Percentiles rank a stretch among this genome's conserved stretches.
phyloP scores from a whole-genome alignment of 2,888 invertebrate species.

The Pristionchus exspectatus region DNA sequence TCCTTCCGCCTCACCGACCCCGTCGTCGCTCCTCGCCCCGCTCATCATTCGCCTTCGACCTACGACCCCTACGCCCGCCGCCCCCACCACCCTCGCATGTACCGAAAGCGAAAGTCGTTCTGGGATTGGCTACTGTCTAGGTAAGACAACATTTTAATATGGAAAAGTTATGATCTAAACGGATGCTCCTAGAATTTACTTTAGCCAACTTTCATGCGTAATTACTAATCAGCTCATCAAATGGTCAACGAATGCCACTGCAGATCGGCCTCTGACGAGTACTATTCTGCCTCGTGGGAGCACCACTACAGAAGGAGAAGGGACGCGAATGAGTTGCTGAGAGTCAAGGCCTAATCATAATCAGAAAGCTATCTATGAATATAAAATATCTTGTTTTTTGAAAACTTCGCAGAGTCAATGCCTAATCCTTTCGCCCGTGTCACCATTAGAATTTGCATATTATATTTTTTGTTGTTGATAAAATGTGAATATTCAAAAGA shows the following conservation, averaged over 20 bases:
- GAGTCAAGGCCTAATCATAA: neutral
- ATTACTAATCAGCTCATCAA: neutral
- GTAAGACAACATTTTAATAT: neutral
- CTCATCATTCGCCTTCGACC: neutral
- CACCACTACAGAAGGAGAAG: conserved; percentile 2
- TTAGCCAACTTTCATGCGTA: no score
- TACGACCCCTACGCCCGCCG: neutral
- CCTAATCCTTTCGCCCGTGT: no score
- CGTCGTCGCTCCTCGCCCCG: neutral
- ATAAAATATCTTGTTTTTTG: no score
- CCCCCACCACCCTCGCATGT: neutral
- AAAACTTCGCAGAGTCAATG: no score
- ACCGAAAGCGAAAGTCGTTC: neutral
- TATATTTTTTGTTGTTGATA: no score
- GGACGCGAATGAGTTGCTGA: neutral
- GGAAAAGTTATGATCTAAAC: no score
- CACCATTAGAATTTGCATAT: no score
- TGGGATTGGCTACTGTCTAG: neutral
- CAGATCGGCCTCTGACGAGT: conserved; percentile 10
- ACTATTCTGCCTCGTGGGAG: neutral
- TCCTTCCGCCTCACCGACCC: neutral
- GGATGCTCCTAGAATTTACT: neutral
- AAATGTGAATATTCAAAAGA: no score
- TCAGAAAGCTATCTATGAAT: no score
- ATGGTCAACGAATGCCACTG: neutral